Evolutionary conservation across 2,888 invertebrate genomes (phyloP).

Genomic region (Hypolimnas misippus): DNA sequence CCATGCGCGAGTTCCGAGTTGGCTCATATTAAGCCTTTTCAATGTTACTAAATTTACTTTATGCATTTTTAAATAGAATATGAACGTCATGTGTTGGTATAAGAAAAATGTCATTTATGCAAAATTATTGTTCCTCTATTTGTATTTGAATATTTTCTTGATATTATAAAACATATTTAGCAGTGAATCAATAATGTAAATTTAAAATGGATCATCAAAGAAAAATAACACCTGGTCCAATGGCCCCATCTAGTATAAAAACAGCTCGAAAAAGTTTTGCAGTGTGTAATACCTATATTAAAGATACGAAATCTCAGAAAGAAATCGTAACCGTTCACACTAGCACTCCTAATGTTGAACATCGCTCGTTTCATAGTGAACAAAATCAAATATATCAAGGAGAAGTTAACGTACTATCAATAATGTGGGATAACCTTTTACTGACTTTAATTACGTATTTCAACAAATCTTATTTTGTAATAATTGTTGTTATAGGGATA

Average conservation of each 20-base stretch:
- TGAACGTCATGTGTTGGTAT: too few relatives aligned
- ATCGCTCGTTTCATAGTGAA: slow-evolving; percentile 56
- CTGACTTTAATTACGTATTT: background rate
- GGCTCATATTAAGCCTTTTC: too few relatives aligned
- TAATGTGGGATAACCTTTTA: slow-evolving; percentile 59
- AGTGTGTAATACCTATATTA: slow-evolving; percentile 52
- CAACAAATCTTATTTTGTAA: background rate
- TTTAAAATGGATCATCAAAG: slow-evolving; percentile 70
- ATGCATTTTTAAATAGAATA: too few relatives aligned
- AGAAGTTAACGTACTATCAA: slow-evolving; percentile 70
- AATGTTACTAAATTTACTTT: too few relatives aligned
- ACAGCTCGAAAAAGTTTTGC: slow-evolving; percentile 62
- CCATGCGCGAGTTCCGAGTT: too few relatives aligned
- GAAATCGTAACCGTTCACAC: slow-evolving; percentile 70
- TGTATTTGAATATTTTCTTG: background rate
- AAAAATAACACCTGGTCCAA: slow-evolving; percentile 62
- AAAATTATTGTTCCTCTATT: background rate
- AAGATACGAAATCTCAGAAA: slow-evolving; percentile 54
- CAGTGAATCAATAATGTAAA: too few relatives aligned
- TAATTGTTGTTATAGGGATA: slow-evolving; percentile 66
- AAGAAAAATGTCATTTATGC: background rate
- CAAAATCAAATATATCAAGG: slow-evolving; percentile 71
- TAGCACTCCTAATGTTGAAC: slow-evolving; percentile 65
- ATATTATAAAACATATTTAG: too few relatives aligned
- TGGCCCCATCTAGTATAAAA: slow-evolving; percentile 60